Conservation (phyloP, 1,140 invertebrate genomes). For the Drosophila baimaii region DNA sequence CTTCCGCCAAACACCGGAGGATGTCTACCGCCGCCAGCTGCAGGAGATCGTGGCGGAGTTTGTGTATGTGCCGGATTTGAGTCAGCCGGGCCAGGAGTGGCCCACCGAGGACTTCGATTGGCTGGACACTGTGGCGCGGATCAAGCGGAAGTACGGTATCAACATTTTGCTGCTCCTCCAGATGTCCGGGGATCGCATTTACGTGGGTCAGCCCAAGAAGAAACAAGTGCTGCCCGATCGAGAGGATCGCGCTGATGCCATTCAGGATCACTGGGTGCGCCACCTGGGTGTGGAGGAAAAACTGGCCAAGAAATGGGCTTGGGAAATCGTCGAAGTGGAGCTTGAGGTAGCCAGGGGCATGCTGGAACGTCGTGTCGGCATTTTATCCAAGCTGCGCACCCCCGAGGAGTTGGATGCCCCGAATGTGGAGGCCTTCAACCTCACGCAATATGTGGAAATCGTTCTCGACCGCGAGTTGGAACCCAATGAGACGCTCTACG, state of each 20-base stretch:
- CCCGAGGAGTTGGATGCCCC: slow-evolving; percentile 31
- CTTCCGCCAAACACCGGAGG: slow-evolving; percentile 20
- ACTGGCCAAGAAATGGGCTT: slow-evolving; percentile 38
- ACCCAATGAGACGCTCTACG: slow-evolving; percentile 50
- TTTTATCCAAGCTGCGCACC: slow-evolving; percentile 35
- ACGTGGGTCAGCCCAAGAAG: slow-evolving; percentile 65
- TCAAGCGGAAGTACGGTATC: slow-evolving; percentile 67
- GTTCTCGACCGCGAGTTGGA: slow-evolving; percentile 49
- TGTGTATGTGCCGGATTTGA: slow-evolving; percentile 60
- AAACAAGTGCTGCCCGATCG: slow-evolving; percentile 23
- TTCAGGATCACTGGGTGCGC: slow-evolving; percentile 27
- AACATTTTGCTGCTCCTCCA: slow-evolving; percentile 64
- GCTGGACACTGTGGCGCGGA: slow-evolving; percentile 59
- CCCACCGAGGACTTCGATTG: slow-evolving; percentile 61
- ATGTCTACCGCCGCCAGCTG: slow-evolving; percentile 44
- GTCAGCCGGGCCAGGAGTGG: slow-evolving; percentile 43
- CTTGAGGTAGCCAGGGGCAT: slow-evolving; percentile 42
- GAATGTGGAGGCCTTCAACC: slow-evolving; percentile 43
- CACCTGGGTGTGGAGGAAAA: slow-evolving; percentile 44
- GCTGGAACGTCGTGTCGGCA: slow-evolving; percentile 35
- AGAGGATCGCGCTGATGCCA: slow-evolving; percentile 12
- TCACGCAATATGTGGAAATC: slow-evolving; percentile 57
- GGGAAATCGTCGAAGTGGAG: slow-evolving; percentile 57
- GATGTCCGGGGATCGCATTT: slow-evolving; percentile 41
- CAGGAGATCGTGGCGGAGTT: slow-evolving; percentile 62